Evolutionary conservation across 2,797 vertebrate species (phyloP), one percentile per base, ranked within the genome.

Genomic region (Sebastes nivosus): DNA sequence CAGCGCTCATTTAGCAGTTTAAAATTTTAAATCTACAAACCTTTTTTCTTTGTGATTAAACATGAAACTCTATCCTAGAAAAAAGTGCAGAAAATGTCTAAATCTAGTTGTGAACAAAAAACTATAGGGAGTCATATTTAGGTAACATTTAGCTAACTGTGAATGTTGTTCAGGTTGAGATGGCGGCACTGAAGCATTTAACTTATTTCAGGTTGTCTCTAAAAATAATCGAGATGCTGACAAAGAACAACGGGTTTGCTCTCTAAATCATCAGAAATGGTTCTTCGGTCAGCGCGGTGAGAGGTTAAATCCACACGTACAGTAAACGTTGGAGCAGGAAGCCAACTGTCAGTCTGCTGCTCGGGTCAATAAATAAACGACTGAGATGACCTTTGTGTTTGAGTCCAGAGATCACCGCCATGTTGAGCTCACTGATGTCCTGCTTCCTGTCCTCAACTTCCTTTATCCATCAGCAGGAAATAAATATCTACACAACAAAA

Each of bases 391-490:
- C 77, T 68, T 78, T 69, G 63, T 34, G 50, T 79, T 52, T 5
- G 38, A 38, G 46, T 81, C 70, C 67, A 75, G 4, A 80, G 85
- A 59, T 83, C 74, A 65, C 2, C 2, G 20, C 52, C 36, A 24
- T 0, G 27, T 25, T 24, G 14, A 64, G 27, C 59, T 68, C 2
- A 7, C 57, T 34, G n/a, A 50, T 24, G 77, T 88, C 80, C 82
- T 74, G 55, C 60, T 84, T 90, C 83, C 80, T 81, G 70, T 64
- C 65, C n/a, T 72, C 1, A 42, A 29, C 67, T 84, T 84, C 70
- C 74, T 57, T 20, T 24, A 14, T 27, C 71, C 79, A 25, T 69
- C 50, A 61, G 22, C 34, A 70, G 63, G 64, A 77, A 86, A 66
- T 54, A 73, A 67, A 77, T 50, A 38, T 67, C 24, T 13, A 6